Percentiles rank a stretch among this genome's conserved stretches.
phyloP scores from a whole-genome alignment of 2,797 vertebrate species.

The Peromyscus aztecus region DNA sequence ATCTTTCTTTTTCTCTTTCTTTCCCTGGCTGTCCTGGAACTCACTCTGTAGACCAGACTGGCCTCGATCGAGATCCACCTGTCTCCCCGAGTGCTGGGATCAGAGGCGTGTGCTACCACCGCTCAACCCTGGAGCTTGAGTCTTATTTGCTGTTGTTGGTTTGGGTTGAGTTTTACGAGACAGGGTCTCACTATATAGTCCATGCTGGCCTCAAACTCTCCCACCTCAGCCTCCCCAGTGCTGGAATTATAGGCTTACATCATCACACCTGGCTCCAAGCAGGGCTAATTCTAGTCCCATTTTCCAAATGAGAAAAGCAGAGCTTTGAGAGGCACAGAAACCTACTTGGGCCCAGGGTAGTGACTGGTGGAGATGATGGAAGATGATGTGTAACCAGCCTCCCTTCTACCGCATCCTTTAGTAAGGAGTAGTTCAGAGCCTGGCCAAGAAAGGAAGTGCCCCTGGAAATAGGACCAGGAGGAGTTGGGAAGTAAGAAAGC shows the following conservation, averaged over 20 bases:
- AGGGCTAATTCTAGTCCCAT: not conserved
- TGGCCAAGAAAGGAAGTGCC: not conserved
- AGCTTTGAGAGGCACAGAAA: not conserved
- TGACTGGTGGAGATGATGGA: not conserved
- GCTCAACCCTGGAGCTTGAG: not conserved
- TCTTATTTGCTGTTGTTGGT: not conserved
- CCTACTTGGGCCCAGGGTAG: not conserved
- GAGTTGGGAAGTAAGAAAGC: not conserved
- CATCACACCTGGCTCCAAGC: not conserved
- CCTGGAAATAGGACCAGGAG: not conserved
- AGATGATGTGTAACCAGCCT: fast-evolving
- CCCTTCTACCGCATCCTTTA: not conserved
- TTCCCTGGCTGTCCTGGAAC: not conserved
- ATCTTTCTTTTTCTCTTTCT: not conserved
- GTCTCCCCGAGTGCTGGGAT: not conserved
- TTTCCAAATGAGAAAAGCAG: not conserved
- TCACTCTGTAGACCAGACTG: not conserved
- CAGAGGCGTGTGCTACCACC: not conserved
- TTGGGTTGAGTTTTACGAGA: not conserved
- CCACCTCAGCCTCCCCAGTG: not conserved
- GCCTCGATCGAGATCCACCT: not conserved
- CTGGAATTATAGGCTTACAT: not conserved
- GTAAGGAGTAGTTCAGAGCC: too few species aligned
- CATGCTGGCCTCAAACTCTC: not conserved
- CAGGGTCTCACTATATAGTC: not conserved